These are phyloP conservation scores for Cephus rjabovi DNA, from an alignment of 2,888 invertebrate species.

Conservation along the genomic window DNA sequence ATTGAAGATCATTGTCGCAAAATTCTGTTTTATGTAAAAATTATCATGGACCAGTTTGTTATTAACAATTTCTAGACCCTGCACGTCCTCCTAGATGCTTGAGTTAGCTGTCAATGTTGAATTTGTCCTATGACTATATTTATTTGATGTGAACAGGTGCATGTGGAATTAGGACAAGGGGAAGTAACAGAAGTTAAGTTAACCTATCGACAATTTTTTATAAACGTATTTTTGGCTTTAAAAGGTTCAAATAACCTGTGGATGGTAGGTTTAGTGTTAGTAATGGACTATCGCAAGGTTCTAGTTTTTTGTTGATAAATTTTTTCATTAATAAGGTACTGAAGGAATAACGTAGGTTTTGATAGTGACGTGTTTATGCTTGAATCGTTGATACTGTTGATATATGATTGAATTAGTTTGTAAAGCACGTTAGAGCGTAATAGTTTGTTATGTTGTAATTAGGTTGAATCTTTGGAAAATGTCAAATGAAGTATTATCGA, in stretches of 20 bases:
- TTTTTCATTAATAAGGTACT: background rate
- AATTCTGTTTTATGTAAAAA: background rate
- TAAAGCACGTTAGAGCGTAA: background rate
- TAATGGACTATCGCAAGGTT: too few relatives aligned
- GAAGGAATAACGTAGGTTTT: background rate
- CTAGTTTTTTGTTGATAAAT: too few relatives aligned
- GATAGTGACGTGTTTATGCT: background rate
- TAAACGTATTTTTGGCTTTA: too few relatives aligned
- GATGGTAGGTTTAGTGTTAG: too few relatives aligned
- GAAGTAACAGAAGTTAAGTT: too few relatives aligned
- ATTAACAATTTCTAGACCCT: background rate
- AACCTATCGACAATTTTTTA: too few relatives aligned
- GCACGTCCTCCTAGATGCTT: background rate
- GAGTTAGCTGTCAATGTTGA: background rate
- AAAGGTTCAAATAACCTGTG: too few relatives aligned
- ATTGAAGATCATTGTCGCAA: background rate
- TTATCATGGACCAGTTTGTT: background rate
- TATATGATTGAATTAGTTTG: background rate
- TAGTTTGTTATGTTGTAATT: background rate
- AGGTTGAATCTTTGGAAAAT: background rate
- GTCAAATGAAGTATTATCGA: background rate
- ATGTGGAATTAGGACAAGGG: background rate
- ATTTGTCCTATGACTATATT: background rate
- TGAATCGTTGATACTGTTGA: background rate
- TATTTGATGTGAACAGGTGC: background rate